phyloP scores from a whole-genome alignment of 2,113 vertebrate species.

The Riparia riparia region DNA sequence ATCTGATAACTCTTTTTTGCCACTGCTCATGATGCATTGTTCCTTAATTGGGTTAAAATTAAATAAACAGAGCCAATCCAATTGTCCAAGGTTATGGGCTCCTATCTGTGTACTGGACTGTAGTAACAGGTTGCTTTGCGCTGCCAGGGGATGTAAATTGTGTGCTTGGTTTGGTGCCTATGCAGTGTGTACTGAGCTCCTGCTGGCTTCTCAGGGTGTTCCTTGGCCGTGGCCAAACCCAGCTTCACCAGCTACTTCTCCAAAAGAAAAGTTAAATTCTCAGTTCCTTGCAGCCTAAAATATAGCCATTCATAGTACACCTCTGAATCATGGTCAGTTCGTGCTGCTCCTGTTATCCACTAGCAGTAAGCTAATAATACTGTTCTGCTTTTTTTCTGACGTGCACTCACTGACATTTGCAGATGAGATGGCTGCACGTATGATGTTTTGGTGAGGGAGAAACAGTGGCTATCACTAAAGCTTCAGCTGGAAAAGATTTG shows the following conservation, averaged over 20 bases:
- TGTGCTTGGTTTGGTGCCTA: neutral
- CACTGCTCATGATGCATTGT: neutral
- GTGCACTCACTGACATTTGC: neutral
- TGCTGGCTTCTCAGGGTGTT: neutral
- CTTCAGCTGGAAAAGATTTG: neutral
- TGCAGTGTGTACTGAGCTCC: neutral
- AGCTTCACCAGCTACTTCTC: neutral
- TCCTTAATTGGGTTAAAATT: constrained; percentile 41
- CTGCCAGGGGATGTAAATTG: neutral
- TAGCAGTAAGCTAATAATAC: neutral
- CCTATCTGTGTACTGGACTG: neutral
- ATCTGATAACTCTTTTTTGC: neutral
- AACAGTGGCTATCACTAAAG: neutral
- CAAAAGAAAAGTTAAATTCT: neutral
- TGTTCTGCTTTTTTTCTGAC: neutral
- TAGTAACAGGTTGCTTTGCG: neutral
- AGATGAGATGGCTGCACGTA: neutral
- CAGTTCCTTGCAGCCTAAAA: neutral
- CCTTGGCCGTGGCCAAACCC: neutral
- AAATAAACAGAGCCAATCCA: neutral
- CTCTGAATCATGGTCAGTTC: neutral
- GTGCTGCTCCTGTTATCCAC: neutral
- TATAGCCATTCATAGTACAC: neutral
- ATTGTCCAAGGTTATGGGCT: neutral
- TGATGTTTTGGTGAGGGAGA: neutral